Percentiles rank a stretch among this genome's conserved stretches.
These are phyloP conservation scores for Falco biarmicus DNA, from an alignment of 2,797 vertebrate genomes.

Conservation along the genomic window DNA sequence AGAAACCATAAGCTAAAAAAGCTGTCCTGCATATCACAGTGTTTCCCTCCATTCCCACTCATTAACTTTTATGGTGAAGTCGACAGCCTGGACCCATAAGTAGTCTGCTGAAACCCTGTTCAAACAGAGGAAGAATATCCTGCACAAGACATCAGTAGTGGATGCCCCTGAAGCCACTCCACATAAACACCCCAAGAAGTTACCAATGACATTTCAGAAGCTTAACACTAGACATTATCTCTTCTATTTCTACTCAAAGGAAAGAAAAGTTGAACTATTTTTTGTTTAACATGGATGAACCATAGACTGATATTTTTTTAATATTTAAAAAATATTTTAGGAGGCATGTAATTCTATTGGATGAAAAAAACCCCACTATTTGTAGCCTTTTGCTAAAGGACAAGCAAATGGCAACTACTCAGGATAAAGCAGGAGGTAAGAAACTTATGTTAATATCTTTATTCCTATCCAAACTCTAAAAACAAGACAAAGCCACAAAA, in stretches of 20 bases:
- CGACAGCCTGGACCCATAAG: neutral
- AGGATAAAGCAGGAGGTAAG: neutral
- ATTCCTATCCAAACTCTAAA: neutral
- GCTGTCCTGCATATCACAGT: neutral
- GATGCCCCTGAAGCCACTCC: neutral
- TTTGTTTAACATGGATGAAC: neutral
- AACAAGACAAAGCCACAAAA: neutral
- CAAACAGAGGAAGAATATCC: neutral
- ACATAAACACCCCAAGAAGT: neutral
- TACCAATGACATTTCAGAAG: neutral
- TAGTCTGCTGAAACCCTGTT: neutral
- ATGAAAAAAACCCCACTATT: neutral
- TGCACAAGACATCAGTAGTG: neutral
- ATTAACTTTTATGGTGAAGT: neutral
- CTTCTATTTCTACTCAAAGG: neutral
- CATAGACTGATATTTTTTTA: neutral
- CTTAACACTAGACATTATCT: neutral
- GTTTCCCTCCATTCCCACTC: neutral
- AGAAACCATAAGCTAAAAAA: constrained; percentile 33
- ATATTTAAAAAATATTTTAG: neutral
- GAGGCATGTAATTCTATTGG: neutral
- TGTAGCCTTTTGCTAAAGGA: neutral
- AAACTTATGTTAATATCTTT: neutral
- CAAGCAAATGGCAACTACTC: neutral
- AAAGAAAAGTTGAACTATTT: neutral